Conservation (phyloP, 2,888 invertebrate genomes). For the Netelia melanura region DNA sequence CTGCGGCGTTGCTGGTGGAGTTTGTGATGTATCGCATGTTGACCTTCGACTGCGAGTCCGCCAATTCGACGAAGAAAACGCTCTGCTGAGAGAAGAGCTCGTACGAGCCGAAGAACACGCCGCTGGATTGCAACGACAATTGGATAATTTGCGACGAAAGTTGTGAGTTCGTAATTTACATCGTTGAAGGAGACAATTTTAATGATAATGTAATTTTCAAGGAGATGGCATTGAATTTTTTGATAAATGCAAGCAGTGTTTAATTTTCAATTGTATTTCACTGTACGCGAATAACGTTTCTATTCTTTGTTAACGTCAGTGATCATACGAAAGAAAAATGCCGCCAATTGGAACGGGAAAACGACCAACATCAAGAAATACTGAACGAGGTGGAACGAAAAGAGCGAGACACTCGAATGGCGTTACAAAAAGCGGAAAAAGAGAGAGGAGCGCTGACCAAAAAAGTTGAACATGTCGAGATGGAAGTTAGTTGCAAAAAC, state of each 20-base stretch:
- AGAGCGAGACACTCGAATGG: slow-evolving; percentile 66
- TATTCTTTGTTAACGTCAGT: slow-evolving; percentile 48
- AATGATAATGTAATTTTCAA: background rate
- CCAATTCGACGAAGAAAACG: slow-evolving; percentile 73
- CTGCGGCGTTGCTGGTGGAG: slow-evolving; percentile 34
- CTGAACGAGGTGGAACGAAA: slow-evolving; percentile 64
- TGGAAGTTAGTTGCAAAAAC: slow-evolving; percentile 63
- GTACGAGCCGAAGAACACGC: slow-evolving; percentile 70
- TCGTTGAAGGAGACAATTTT: background rate
- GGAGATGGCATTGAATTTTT: background rate
- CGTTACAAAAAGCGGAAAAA: slow-evolving; percentile 70
- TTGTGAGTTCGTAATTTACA: slow-evolving; percentile 59
- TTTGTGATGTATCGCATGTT: slow-evolving; percentile 56
- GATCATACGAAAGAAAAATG: slow-evolving; percentile 70
- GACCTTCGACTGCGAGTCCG: slow-evolving; percentile 72
- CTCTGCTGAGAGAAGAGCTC: slow-evolving; percentile 72
- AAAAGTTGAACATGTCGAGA: slow-evolving; percentile 70
- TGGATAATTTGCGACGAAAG: slow-evolving; percentile 64
- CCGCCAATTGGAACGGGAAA: slow-evolving; percentile 70
- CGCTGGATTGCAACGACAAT: slow-evolving; percentile 60
- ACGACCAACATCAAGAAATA: slow-evolving; percentile 73
- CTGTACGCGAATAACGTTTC: background rate
- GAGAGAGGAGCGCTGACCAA: slow-evolving; percentile 61
- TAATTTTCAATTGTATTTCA: background rate
- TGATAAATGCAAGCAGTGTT: background rate